Evolutionary conservation across 2,797 vertebrate species (phyloP), one percentile per base, ranked within the genome.

Genomic region (Neopelma chrysocephalum): DNA sequence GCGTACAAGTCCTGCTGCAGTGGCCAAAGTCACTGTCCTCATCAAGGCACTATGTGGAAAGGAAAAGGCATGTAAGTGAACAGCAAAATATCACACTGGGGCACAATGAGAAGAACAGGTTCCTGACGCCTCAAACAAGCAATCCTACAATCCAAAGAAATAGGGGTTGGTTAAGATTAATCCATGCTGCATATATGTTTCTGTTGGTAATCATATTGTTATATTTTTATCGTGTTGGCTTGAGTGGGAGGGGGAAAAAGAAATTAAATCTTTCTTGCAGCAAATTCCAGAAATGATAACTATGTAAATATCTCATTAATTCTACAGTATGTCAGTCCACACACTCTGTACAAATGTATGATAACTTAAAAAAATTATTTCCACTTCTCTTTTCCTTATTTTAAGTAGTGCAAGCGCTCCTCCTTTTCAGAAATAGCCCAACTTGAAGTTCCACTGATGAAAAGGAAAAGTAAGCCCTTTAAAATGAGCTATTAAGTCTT

Each of bases 291-390:
- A 84, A 94, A 87, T 73, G 1, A 92, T 87, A 80, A 70, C 36
- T 89, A 53, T 43, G 64, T 87, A 96, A 92, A 82, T 56, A 91
- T 20, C 75, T 89, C 27, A 89, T 93, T 93, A 93, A 92, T 93
- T 87, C 75, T 57, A 54, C 87, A 81, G 43, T 66, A 56, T 40
- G 50, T 47, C 80, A 73, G 60, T 27, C 69, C 42, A 71, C 38
- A 83, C 23, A 53, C 17, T 60, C 56, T 68, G 61, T 64, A 72
- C 12, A 93, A 77, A 91, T 25, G 47, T 12, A 81, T 4, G 7
- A 69, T 31, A 38, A 38, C 11, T 66, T 26, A 64, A 21, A 83
- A 19, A 89, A 92, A 65, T 43, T 57, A 89, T 50, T 94, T 92
- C 60, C 75, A 69, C 31, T 91, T 94, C 60, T 87, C 58, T 78